Base-by-base conservation (phyloP, 2,797 vertebrate species). In the Ptychobarbus kaznakovi region DNA sequence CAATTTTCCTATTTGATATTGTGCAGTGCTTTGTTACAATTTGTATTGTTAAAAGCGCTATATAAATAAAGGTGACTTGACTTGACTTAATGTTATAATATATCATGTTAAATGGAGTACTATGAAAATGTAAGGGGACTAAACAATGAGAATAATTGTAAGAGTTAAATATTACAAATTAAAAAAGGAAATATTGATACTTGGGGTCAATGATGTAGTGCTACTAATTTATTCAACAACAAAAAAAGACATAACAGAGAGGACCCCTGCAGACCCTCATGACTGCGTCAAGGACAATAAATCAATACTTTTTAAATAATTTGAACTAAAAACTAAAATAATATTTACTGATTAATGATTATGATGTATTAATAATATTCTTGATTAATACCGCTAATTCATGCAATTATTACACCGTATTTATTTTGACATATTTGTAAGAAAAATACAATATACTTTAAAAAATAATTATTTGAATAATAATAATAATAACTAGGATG, bases 121-220 rank as follows among this genome's bases (percentile, higher is more conserved):
- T 94, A 94, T 79, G 89, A 90, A 88, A 90, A 94, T 92, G 94
- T 92, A 94, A 90, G 89, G 42, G 86, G 93, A 16, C 88, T 92
- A 84, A 93, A 94, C 92, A 95, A 93, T 91, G 89, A 20, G 84
- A 63, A 77, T 91, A 93, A 93, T 92, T 92, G 87, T 87, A 82
- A 81, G 25, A 46, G 65, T 74, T 74, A 18, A 32, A 51, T 49
- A 51, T 74, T 28, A 49, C 4, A 16, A 18, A 74, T 74, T 6
- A 20, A 32, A 9, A 4, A 5, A 72, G 44, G 0, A 25, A 44
- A 72, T 44, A 42, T 22, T 42, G 68, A 13, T 42, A 56, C 20
- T 22, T 22, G 2, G 11, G 58, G 58, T 63, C n/a, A 63, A 28
- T 63, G 4, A 63, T 13, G 58, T 63, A 4, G 6, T 6, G 61